These are phyloP conservation scores for Sarcophaga bullata DNA, from an alignment of 1,140 invertebrate genomes.

Conservation along the genomic window DNA sequence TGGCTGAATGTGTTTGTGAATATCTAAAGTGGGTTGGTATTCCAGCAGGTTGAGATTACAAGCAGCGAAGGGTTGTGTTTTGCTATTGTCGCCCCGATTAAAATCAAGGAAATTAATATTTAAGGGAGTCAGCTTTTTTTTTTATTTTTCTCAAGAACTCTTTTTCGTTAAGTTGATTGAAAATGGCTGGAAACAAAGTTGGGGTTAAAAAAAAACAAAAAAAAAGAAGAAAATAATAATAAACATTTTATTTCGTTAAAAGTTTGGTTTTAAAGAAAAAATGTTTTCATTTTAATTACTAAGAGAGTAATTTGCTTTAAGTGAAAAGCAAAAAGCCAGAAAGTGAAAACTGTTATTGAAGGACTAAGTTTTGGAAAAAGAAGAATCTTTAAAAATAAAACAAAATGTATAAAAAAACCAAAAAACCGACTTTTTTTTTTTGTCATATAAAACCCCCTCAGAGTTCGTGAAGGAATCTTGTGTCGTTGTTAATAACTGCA, in stretches of 20 bases:
- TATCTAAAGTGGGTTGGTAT: neutral
- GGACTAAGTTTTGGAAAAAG: no score
- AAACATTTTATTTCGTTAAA: neutral
- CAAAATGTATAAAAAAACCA: no score
- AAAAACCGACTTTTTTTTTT: no score
- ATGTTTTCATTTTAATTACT: no score
- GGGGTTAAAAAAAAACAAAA: neutral
- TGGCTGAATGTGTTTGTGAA: neutral
- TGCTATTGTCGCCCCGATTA: neutral
- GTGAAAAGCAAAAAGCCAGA: no score
- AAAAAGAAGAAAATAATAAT: neutral
- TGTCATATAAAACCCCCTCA: no score
- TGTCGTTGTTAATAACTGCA: no score
- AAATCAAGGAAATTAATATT: conserved; percentile 40
- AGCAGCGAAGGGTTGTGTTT: neutral
- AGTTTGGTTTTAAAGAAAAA: neutral
- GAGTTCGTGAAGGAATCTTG: no score
- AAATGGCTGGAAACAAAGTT: neutral
- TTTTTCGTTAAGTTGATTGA: conserved; percentile 1
- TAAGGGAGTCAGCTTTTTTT: neutral
- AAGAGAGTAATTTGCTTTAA: no score
- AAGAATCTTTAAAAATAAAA: no score
- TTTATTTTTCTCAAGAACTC: neutral
- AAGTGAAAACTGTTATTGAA: no score
- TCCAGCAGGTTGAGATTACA: neutral